Conservation (phyloP, 2,113 vertebrate species). For the Strigops habroptila region DNA sequence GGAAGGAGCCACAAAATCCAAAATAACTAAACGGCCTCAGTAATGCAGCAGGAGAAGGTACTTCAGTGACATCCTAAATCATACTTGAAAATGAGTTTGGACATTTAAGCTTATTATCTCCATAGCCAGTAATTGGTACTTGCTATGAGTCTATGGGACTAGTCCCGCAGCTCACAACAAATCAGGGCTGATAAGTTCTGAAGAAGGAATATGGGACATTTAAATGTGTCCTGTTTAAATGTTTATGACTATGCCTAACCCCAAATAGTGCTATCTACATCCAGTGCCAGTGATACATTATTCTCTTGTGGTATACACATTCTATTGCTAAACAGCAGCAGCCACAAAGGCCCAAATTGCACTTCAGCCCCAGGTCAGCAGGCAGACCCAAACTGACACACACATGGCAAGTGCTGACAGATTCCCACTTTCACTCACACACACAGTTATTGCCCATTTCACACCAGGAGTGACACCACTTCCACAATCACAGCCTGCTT, state of each 20-base stretch:
- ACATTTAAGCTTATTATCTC: conserved; percentile 32
- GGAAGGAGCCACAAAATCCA: background rate
- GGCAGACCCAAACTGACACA: background rate
- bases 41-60: background rate
- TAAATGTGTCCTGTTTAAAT: background rate
- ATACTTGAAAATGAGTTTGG: conserved; percentile 24
- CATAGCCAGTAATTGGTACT: background rate
- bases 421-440: background rate
- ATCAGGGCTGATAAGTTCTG: background rate
- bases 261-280: background rate
- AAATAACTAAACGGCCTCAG: background rate
- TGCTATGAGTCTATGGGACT: background rate
- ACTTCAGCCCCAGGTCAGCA: background rate
- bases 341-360: background rate
- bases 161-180: background rate
- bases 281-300: background rate
- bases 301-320: background rate
- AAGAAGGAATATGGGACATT: background rate
- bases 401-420: background rate
- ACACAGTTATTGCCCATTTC: background rate
- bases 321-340: background rate
- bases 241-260: background rate
- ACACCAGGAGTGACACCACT: background rate
- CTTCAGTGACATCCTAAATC: conserved; percentile 11
- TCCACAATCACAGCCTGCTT: background rate